Percentiles rank a stretch among this genome's conserved stretches.
phyloP scores from a whole-genome alignment of 2,888 invertebrate species.

The Cheilosia vulpina region DNA sequence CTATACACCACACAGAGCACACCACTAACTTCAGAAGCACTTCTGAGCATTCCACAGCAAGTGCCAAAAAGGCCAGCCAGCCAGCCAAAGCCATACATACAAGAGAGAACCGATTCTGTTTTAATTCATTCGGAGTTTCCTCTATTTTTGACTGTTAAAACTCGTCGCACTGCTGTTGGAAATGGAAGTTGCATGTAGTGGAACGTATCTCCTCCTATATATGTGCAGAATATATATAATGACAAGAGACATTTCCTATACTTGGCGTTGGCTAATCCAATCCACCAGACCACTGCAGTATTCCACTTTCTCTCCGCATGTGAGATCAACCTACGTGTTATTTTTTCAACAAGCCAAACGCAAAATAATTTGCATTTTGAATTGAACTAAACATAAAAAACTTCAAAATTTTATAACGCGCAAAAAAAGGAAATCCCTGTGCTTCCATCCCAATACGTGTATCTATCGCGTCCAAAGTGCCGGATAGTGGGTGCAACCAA shows the following conservation, averaged over 20 bases:
- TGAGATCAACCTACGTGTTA: slow-evolving; percentile 56
- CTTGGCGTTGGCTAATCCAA: slow-evolving; percentile 36
- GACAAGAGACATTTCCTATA: slow-evolving; percentile 37
- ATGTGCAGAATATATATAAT: not conserved
- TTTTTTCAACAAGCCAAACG: slow-evolving; percentile 21
- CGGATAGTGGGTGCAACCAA: slow-evolving; percentile 59
- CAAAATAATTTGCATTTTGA: slow-evolving; percentile 43
- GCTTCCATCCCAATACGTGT: slow-evolving; percentile 10
- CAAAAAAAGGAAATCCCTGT: slow-evolving; percentile 7
- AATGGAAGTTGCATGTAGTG: slow-evolving; percentile 31
- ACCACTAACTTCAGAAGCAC: slow-evolving; percentile 2
- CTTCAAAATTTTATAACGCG: slow-evolving; percentile 22
- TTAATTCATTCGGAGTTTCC: slow-evolving; percentile 30
- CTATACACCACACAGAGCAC: too few species aligned
- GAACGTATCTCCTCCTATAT: slow-evolving; percentile 42
- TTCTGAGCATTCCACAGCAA: slow-evolving; percentile 31
- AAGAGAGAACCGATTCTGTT: slow-evolving; percentile 40
- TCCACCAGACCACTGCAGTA: slow-evolving; percentile 62
- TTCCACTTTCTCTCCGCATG: slow-evolving; percentile 67
- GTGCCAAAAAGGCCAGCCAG: slow-evolving; percentile 62
- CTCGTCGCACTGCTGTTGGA: slow-evolving; percentile 4
- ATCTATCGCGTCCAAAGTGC: slow-evolving; percentile 5
- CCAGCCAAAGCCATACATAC: slow-evolving; percentile 5
- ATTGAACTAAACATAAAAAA: slow-evolving; percentile 45
- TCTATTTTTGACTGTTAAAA: slow-evolving; percentile 25